Evolutionary conservation across 2,113 vertebrate species (phyloP).

Genomic region (Centropristis striata): DNA sequence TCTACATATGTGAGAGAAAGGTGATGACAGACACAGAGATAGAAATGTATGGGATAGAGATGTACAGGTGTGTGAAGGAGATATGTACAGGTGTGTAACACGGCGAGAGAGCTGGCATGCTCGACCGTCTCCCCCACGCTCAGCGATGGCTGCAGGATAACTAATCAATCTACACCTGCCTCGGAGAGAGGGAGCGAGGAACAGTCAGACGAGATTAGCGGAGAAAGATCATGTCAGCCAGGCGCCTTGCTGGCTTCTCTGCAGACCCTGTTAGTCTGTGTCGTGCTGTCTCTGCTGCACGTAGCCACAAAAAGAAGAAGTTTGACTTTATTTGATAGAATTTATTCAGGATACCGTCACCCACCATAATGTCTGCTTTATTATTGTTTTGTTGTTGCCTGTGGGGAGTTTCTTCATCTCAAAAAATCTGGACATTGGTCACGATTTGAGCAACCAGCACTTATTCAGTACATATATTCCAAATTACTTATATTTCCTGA

Average conservation of each 20-base stretch:
- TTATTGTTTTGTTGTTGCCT: background rate
- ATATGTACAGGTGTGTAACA: constrained; percentile 68
- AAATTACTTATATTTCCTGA: constrained; percentile 25
- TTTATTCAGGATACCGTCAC: background rate
- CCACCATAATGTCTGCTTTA: constrained; percentile 4
- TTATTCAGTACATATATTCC: background rate
- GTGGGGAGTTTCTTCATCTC: constrained; percentile 15
- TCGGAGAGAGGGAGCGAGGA: constrained; percentile 24
- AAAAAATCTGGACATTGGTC: constrained; percentile 21
- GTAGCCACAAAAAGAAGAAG: background rate
- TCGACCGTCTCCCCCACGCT: constrained; percentile 38
- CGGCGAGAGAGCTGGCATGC: constrained; percentile 9
- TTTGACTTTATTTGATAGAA: constrained; percentile 19
- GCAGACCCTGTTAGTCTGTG: constrained; percentile 43
- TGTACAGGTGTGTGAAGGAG: constrained; percentile 64
- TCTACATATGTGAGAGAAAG: constrained; percentile 37
- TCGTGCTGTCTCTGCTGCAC: constrained; percentile 16
- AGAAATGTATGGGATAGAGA: constrained; percentile 63
- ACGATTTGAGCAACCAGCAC: constrained; percentile 10
- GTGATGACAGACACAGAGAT: constrained; percentile 62
- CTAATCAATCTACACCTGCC: constrained; percentile 78
- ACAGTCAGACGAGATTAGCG: constrained; percentile 64
- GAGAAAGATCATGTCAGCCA: constrained; percentile 53
- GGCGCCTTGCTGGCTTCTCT: constrained; percentile 31
- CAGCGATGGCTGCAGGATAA: constrained; percentile 68